Base-by-base conservation (phyloP, 2,797 vertebrate species). In the Falco berigora region DNA sequence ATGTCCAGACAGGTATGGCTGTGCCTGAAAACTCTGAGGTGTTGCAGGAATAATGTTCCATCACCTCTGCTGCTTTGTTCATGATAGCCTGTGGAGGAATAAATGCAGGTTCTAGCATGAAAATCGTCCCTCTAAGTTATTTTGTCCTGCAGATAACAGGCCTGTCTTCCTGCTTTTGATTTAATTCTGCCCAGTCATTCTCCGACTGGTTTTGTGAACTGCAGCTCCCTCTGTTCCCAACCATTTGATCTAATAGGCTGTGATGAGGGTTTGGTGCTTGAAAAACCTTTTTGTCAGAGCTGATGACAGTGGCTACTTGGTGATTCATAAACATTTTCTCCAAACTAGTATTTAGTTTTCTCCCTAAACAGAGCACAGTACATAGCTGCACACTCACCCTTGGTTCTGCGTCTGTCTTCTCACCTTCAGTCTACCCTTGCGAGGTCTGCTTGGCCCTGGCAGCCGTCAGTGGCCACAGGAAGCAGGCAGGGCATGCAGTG, bases 31-130 rank as follows among this genome's bases (percentile, higher is more conserved):
- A 19, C 42, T 86, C 28, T 24, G 53, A 61, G 50, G 21, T 50
- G 1, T 66, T 72, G 20, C 17, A 36, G 55, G 94, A 56, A 56
- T 92, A 86, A 66, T 56, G 71, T 38, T 77, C 79, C 40, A 38
- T 78, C 69, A 62, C 82, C 83, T 92, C 80, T 66, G 44, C 24
- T 68, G 58, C 76, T 95, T 96, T 85, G 77, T 87, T 87, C 36
- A 1, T 47, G 44, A 49, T 52, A 18, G 55, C 22, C 44, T 89
- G 74, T 56, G 63, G 86, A 71, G 66, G 32, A 85, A 15, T 42
- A 82, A 82, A 30, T 73, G 78, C 88, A 87, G 81, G 92, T 77
- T 92, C 63, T 85, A 49, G 59, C 56, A 67, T 79, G 84, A 88
- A 49, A 34, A 24, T 71, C 71, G 68, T 83, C 75, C 52, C 36